Base-by-base conservation (phyloP, 2,113 vertebrate species). In the Strix aluco region DNA sequence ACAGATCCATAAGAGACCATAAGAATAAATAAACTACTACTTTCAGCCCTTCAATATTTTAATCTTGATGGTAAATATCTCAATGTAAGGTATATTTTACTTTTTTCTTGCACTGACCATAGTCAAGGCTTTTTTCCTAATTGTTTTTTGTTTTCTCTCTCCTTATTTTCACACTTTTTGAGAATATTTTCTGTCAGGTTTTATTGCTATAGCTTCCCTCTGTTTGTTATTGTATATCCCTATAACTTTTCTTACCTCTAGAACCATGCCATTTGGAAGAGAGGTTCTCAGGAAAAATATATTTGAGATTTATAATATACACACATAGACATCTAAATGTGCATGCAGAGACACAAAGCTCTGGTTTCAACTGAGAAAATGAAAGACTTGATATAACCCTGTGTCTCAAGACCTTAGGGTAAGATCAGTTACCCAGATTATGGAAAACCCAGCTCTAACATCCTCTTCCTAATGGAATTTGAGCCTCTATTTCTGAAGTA, bases 331-430 rank as follows among this genome's bases (percentile, higher is more conserved):
- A 49, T 47, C 5, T 10, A 13, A 47, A 38, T 23, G 11, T 21
- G 34, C 23, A 44, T 14, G 40, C 1, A 54, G 7, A 62, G 19
- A 3, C 36, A 86, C 25, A 55, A 32, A 72, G 5, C 10, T 74
- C n/a, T 47, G 16, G 4, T 71, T 75, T 69, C 21, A 51, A 3
- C 12, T 22, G 46, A 67, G 36, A 23, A 79, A 71, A 36, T 18
- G 0, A 29, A 51, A 52, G 2, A 4, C 2, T 67, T 70, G 22
- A 46, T 46, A 32, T 4, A 2, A 58, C 8, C 15, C 5, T 5
- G 19, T 34, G 11, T 38, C 29, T 75, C 47, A 49, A 81, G 34
- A 54, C 2, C 9, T 81, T 42, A 36, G 15, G 2, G 15, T 66
- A 61, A 70, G 15, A 62, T 36, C 9, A 34, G 9, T 66, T 61